These are phyloP conservation scores for Melozone crissalis DNA, from an alignment of 2,113 vertebrate genomes.

Conservation along the genomic window DNA sequence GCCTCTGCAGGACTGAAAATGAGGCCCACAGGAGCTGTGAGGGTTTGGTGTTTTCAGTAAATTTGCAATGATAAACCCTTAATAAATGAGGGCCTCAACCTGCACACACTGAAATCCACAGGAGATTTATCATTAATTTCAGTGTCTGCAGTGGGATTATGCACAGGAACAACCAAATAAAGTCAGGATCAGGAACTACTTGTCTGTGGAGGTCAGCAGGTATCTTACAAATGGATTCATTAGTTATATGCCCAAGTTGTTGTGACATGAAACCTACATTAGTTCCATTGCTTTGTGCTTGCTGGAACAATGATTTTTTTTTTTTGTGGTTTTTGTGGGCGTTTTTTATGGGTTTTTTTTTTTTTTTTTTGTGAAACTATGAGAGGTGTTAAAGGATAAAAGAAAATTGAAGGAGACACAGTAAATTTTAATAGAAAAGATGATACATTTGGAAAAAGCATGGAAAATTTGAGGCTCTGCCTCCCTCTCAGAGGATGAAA, in stretches of 20 bases:
- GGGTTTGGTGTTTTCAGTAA: conserved; percentile 22
- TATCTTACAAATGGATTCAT: conserved; percentile 2
- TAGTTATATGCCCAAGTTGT: background rate
- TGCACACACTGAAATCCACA: conserved; percentile 11
- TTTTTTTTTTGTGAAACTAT: background rate
- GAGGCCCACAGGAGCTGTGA: conserved; percentile 36
- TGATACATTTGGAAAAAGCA: background rate
- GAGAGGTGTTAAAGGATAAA: background rate
- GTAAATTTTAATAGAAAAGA: background rate
- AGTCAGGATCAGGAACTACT: background rate
- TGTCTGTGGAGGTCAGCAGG: background rate
- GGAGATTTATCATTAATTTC: conserved; percentile 27
- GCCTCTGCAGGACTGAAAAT: conserved; percentile 51
- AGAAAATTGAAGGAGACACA: background rate
- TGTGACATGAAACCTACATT: background rate
- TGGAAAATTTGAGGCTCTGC: background rate
- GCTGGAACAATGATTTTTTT: background rate
- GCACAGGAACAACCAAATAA: conserved; percentile 23
- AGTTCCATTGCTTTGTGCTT: background rate
- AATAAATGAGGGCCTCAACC: conserved; percentile 19
- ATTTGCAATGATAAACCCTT: conserved; percentile 37
- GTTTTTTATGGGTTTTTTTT: no score
- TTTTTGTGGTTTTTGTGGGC: background rate
- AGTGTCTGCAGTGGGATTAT: conserved; percentile 3
- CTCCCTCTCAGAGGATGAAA: background rate